Evolutionary conservation across 2,113 vertebrate genomes (phyloP).

Genomic region (Protobothrops flavoviridis): DNA sequence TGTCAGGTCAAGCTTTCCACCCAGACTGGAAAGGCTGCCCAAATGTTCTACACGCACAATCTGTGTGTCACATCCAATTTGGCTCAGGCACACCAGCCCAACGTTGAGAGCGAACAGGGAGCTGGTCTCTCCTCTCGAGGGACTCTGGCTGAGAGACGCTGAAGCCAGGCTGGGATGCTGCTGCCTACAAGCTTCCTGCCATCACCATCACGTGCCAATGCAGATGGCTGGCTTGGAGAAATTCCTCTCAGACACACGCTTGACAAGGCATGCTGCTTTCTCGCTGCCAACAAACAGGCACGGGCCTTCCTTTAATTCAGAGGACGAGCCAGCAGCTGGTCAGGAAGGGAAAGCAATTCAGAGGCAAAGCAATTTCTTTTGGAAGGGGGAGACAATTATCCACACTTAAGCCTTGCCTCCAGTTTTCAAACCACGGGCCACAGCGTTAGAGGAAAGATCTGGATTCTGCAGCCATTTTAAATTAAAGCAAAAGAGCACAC

Average conservation of each 20-base stretch:
- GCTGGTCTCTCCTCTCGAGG: background rate
- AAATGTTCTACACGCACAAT: background rate
- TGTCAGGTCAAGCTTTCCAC: accelerated
- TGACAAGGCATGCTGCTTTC: background rate
- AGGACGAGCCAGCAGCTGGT: background rate
- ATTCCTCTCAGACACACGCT: background rate
- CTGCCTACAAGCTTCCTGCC: background rate
- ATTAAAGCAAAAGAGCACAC: background rate
- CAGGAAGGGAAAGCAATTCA: background rate
- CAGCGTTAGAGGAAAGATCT: background rate
- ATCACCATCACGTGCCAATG: conserved; percentile 17
- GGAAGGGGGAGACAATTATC: background rate
- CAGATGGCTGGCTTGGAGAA: conserved; percentile 13
- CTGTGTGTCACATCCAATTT: background rate
- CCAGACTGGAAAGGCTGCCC: background rate
- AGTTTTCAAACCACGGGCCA: background rate
- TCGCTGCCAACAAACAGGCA: background rate
- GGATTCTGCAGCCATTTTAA: background rate
- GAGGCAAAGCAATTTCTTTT: background rate
- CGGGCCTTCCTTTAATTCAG: background rate
- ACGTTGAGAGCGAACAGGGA: background rate
- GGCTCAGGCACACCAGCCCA: background rate
- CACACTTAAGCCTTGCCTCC: background rate
- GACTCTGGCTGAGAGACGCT: background rate
- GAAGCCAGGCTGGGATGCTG: background rate